phyloP scores from a whole-genome alignment of 2,113 vertebrate species.

The Pantherophis guttatus region DNA sequence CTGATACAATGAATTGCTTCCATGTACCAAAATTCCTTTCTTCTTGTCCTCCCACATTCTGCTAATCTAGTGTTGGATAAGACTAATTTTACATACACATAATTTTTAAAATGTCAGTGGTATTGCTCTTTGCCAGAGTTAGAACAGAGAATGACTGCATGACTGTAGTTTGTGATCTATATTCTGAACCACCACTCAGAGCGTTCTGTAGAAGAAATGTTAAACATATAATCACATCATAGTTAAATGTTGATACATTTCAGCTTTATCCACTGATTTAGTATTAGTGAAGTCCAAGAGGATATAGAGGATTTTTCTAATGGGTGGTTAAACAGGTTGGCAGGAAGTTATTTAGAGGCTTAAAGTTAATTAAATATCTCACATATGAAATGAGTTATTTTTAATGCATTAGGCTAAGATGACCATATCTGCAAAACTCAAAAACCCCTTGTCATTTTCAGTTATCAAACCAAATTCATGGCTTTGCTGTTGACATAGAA shows the following conservation, averaged over 20 bases:
- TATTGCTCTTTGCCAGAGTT: not conserved
- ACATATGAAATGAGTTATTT: not conserved
- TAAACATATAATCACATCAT: not conserved
- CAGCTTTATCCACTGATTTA: not conserved
- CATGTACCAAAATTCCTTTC: not conserved
- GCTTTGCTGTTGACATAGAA: not conserved
- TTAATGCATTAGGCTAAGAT: not conserved
- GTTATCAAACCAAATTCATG: not conserved
- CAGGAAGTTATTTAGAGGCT: not conserved
- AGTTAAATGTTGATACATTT: not conserved
- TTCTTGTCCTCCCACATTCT: not conserved
- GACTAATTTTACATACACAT: not conserved
- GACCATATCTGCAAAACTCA: not conserved
- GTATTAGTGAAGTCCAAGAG: not conserved
- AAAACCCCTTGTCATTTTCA: not conserved
- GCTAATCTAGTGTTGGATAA: not conserved
- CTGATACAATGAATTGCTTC: not conserved
- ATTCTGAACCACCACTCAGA: not conserved
- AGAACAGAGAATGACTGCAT: not conserved
- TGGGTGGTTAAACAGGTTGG: not conserved
- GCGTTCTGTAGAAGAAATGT: conserved; percentile 20
- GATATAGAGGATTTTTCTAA: not conserved
- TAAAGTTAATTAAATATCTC: not conserved
- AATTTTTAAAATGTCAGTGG: not conserved
- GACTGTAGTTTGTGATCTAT: not conserved